A percentile compares a stretch with the other conserved stretches of the same genome.
Conservation (phyloP, 2,113 vertebrate species). For the Xiphias gladius region DNA sequence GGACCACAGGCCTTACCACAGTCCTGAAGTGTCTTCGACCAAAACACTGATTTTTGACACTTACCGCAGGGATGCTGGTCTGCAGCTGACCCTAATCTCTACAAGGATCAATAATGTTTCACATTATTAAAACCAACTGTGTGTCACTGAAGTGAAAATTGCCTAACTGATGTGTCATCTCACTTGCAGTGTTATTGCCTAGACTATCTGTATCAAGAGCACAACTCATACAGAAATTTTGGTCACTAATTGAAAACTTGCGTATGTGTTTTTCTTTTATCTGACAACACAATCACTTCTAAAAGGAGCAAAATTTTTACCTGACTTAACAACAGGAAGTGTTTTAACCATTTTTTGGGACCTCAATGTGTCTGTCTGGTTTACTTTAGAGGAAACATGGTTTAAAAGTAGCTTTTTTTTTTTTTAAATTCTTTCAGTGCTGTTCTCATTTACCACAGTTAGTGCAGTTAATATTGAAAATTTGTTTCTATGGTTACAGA, state of each 20-base stretch:
- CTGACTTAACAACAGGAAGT: not conserved
- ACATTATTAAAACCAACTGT: not conserved
- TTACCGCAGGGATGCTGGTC: not conserved
- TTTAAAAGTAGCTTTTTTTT: slow-evolving; percentile 7
- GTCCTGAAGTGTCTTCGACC: not conserved
- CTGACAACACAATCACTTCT: slow-evolving; percentile 12
- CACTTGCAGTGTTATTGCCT: not conserved
- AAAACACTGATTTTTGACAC: not conserved
- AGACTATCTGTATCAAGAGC: not conserved
- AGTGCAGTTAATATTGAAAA: slow-evolving; percentile 2
- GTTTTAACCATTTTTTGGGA: not conserved
- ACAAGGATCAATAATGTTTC: not conserved
- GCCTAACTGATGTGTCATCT: slow-evolving; percentile 7
- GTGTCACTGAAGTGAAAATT: not conserved
- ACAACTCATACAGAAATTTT: not conserved
- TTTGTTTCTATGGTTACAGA: slow-evolving; percentile 46
- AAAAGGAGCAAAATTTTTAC: too few species aligned
- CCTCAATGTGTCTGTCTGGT: not conserved
- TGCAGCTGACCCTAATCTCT: slow-evolving; percentile 15
- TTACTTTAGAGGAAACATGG: slow-evolving; percentile 3
- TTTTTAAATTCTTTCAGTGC: not conserved
- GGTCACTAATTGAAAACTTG: not conserved
- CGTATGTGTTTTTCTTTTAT: not conserved
- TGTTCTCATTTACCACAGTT: not conserved
- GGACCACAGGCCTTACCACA: too few species aligned